These are phyloP conservation scores for Xyrauchen texanus DNA, from an alignment of 2,113 vertebrate species.

Conservation along the genomic window DNA sequence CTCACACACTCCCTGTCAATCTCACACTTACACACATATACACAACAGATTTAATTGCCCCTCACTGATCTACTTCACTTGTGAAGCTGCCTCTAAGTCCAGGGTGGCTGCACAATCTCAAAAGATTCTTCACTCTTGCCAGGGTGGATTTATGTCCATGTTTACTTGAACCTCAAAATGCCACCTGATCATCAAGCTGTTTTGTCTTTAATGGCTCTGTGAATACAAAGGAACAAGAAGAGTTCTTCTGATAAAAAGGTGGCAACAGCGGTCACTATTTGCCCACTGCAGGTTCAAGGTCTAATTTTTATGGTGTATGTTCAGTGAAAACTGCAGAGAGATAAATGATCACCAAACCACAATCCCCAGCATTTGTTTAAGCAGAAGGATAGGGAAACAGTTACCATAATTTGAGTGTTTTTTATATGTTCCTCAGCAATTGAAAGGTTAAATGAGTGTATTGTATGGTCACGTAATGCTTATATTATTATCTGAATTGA, in stretches of 20 bases:
- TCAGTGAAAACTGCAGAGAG: not conserved
- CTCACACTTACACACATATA: conserved; percentile 15
- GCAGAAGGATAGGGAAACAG: not conserved
- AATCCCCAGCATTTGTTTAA: not conserved
- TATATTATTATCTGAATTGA: not conserved
- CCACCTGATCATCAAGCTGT: too few relatives aligned
- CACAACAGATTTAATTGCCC: conserved; percentile 28
- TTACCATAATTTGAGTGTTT: not conserved
- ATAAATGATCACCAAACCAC: not conserved
- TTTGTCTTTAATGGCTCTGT: too few relatives aligned
- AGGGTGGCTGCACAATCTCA: too few relatives aligned
- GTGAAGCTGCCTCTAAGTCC: too few relatives aligned
- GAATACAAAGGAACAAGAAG: too few relatives aligned
- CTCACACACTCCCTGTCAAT: conserved; percentile 23
- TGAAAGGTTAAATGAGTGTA: not conserved
- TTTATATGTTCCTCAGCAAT: not conserved
- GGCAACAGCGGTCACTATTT: not conserved
- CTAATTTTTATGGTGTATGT: conserved; percentile 4
- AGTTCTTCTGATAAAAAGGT: too few relatives aligned
- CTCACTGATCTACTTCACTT: conserved; percentile 31
- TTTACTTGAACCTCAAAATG: too few relatives aligned
- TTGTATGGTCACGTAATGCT: conserved; percentile 2
- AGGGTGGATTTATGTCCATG: too few relatives aligned
- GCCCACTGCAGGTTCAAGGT: conserved; percentile 7
- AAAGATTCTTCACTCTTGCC: not conserved